phyloP scores from a whole-genome alignment of 2,113 vertebrate species.

The Chauna torquata region DNA sequence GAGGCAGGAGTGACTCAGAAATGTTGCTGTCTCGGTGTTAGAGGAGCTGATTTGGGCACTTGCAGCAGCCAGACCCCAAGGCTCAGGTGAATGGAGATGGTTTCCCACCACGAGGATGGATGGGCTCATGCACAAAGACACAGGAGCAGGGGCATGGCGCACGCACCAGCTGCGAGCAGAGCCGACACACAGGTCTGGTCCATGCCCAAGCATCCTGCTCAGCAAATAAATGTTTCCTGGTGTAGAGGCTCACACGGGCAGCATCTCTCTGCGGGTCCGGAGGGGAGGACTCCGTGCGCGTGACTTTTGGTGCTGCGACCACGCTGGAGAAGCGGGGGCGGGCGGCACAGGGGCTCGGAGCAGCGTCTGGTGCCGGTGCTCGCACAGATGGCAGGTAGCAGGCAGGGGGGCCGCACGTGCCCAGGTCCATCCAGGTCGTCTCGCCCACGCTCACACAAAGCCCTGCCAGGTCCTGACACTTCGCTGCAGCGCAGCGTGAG shows the following conservation, averaged over 20 bases:
- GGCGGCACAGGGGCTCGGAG: neutral
- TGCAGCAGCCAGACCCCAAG: neutral
- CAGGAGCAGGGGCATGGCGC: accelerated
- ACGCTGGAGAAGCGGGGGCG: accelerated
- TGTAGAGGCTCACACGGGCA: neutral
- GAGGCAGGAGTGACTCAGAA: neutral
- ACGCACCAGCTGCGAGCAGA: neutral
- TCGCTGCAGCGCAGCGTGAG: neutral
- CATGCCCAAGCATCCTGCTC: neutral
- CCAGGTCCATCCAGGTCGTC: accelerated
- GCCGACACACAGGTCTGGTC: accelerated
- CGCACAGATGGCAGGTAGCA: neutral
- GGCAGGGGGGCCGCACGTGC: neutral
- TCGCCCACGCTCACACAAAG: neutral
- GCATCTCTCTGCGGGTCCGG: neutral
- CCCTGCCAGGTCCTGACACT: neutral
- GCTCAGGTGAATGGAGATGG: neutral
- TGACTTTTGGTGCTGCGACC: neutral
- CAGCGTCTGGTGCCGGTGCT: neutral
- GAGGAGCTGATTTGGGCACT: neutral
- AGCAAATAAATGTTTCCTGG: neutral
- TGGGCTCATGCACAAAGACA: accelerated
- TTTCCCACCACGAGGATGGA: neutral
- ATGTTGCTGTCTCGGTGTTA: accelerated
- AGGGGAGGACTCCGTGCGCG: accelerated